These are phyloP conservation scores for Tachina fera DNA, from an alignment of 2,888 invertebrate species.

Conservation along the genomic window DNA sequence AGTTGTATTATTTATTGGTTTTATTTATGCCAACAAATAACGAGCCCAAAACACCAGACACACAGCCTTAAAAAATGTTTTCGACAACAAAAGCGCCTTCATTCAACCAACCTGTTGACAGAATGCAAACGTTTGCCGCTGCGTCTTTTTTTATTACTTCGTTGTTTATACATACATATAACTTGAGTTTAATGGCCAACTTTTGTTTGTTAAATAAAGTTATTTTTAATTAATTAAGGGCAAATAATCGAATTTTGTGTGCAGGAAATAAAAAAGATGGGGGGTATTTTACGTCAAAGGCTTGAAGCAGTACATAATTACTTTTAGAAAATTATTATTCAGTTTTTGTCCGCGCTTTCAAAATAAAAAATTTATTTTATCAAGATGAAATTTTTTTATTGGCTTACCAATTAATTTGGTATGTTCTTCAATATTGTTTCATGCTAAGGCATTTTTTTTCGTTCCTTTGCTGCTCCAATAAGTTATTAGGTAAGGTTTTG, in stretches of 20 bases:
- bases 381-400: too few species aligned
- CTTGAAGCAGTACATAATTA: neutral
- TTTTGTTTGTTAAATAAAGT: slow-evolving; percentile 34
- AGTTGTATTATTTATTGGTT: slow-evolving; percentile 8
- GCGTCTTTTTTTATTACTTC: neutral
- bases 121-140: slow-evolving; percentile 39
- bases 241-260: slow-evolving; percentile 10
- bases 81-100: slow-evolving; percentile 10
- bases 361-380: too few species aligned
- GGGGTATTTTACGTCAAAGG: neutral
- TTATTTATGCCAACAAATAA: neutral
- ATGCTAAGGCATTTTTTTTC: too few species aligned
- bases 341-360: neutral
- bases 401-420: too few species aligned
- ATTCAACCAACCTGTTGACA: slow-evolving; percentile 54
- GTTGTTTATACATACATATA: slow-evolving; percentile 24
- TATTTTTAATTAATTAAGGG: slow-evolving; percentile 60
- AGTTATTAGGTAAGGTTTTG: too few species aligned
- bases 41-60: slow-evolving; percentile 9
- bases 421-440: too few species aligned
- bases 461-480: too few species aligned
- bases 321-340: neutral
- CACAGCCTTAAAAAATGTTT: neutral
- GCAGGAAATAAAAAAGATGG: neutral
- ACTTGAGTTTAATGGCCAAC: slow-evolving; percentile 27